Evolutionary conservation across 2,113 vertebrate genomes (phyloP).

Genomic region (Rhynchomys soricoides): DNA sequence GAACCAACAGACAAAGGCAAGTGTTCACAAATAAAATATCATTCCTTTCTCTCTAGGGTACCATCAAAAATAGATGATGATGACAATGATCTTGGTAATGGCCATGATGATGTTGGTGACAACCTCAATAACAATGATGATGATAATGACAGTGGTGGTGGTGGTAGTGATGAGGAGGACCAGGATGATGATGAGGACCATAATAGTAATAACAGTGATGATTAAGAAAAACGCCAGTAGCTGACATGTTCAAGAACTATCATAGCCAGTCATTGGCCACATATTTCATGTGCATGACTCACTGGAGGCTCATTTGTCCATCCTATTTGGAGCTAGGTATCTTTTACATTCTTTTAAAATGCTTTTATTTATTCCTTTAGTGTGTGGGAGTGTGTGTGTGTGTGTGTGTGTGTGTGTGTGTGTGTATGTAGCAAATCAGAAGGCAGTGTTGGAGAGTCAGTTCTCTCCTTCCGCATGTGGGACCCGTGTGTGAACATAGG

Average conservation of each 20-base stretch:
- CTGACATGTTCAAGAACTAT: neutral
- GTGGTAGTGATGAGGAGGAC: neutral
- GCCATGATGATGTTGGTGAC: neutral
- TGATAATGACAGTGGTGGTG: neutral
- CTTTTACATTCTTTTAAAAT: neutral
- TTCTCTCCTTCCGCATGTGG: neutral
- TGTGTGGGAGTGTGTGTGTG: no score
- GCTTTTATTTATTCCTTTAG: neutral
- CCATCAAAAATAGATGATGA: neutral
- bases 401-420: no score
- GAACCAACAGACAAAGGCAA: neutral
- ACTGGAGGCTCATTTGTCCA: neutral
- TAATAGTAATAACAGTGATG: neutral
- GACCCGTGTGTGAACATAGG: neutral
- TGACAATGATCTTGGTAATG: neutral
- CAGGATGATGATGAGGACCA: neutral
- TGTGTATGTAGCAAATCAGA: neutral
- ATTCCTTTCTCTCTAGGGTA: neutral
- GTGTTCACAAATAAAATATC: conserved; percentile 23
- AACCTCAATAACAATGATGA: no score
- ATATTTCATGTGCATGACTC: neutral
- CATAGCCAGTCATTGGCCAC: neutral
- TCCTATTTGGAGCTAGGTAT: neutral
- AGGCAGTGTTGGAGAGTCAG: neutral
- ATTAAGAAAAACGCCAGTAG: neutral